Evolutionary conservation across 2,113 vertebrate genomes (phyloP).

Genomic region (Monopterus albus): DNA sequence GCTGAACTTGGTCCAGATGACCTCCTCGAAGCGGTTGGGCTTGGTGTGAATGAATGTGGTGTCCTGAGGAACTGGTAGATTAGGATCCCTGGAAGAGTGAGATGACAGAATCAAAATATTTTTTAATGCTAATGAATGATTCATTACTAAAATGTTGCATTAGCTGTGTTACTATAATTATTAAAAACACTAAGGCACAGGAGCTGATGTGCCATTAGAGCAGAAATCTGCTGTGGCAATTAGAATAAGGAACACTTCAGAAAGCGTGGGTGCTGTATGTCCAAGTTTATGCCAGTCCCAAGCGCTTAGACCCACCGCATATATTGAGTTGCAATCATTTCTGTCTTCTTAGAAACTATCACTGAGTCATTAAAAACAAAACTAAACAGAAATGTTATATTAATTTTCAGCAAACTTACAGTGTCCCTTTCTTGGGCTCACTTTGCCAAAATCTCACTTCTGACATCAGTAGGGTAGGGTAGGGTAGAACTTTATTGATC

Average conservation of each 20-base stretch:
- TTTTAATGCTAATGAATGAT: neutral
- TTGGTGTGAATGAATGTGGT: slow-evolving; percentile 99
- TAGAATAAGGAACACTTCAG: no score
- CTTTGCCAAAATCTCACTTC: neutral
- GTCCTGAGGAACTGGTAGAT: slow-evolving; percentile 96
- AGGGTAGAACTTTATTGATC: no score
- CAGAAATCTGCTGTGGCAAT: neutral
- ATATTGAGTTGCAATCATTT: no score
- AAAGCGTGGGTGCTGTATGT: neutral
- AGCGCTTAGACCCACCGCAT: neutral
- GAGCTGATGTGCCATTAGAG: neutral
- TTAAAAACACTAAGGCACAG: neutral
- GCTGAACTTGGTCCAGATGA: slow-evolving; percentile 98
- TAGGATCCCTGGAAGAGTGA: slow-evolving; percentile 88
- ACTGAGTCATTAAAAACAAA: neutral
- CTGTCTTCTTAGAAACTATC: neutral
- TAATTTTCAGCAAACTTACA: neutral
- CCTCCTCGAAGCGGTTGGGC: slow-evolving; percentile 98
- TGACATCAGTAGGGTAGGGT: neutral
- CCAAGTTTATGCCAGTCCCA: neutral
- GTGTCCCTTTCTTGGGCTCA: neutral
- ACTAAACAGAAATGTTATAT: neutral
- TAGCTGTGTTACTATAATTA: neutral
- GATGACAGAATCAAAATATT: neutral
- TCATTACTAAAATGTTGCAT: neutral